phyloP scores from a whole-genome alignment of 2,797 vertebrate genomes.

The Dendrocincla fuliginosa region DNA sequence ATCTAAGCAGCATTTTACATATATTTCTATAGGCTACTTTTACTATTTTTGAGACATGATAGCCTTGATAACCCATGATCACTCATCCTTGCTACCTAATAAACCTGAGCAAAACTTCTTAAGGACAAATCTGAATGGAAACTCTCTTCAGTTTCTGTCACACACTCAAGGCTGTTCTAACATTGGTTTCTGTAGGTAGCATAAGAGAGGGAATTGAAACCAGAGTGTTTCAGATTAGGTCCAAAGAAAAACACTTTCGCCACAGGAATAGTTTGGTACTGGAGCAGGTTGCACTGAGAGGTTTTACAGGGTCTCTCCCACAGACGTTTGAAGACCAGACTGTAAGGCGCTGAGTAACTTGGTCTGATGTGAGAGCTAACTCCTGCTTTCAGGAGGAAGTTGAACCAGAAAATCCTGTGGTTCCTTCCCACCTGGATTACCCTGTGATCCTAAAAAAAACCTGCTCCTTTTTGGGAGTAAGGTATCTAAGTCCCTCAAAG shows the following conservation, averaged over 20 bases:
- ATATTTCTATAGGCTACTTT: neutral
- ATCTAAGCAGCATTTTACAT: neutral
- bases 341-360: neutral
- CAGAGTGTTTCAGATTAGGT: neutral
- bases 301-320: neutral
- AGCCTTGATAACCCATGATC: neutral
- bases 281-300: neutral
- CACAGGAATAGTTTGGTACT: neutral
- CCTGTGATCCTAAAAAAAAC: neutral
- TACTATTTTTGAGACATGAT: neutral
- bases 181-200: neutral
- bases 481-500: neutral
- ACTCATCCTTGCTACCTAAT: neutral
- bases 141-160: neutral
- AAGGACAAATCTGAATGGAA: neutral
- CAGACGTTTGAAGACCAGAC: neutral
- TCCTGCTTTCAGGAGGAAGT: neutral
- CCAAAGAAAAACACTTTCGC: neutral
- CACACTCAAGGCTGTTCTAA: neutral
- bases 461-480: neutral
- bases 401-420: neutral
- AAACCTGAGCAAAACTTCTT: neutral
- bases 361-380: neutral
- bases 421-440: neutral
- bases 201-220: neutral